Evolutionary conservation across 2,797 vertebrate genomes (phyloP), one percentile per base, ranked within the genome.

Genomic region (Forpus xanthops): DNA sequence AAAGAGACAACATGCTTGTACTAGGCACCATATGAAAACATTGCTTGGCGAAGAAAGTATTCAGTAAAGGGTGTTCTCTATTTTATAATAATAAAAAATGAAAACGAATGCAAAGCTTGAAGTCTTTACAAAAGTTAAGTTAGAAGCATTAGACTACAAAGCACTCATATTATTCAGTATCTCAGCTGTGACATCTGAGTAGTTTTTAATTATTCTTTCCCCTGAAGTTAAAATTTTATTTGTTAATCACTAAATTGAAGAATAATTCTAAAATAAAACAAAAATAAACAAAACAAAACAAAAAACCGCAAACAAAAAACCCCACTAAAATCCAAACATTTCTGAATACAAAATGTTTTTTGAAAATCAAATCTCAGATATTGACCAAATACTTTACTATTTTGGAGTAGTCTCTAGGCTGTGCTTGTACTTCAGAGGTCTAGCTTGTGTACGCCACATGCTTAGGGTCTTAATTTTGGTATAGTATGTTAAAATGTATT

Each of bases 131-230:
- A 90, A 83, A 96, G 72, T 95, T 87, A 96, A 95, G 55, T 91
- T 87, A 71, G 52, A 93, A 85, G 12, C 77, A 95, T 96, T 96
- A 96, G 37, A 85, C 58, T 93, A 88, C 52, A 95, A 96, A 96
- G 45, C 20, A 90, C 27, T 71, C 31, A 85, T 96, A 96, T 97
- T 94, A 96, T 97, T 97, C 92, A 97, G 31, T 85, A 88, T 90
- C 50, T 76, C 80, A 93, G 44, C 30, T 77, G 15, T 66, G 71
- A 28, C 62, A 91, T 90, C 55, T 65, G 41, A 62, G 31, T 78
- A 83, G 39, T 50, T 72, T 44, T 76, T 77, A 77, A 64, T 72
- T 61, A 21, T 82, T 39, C 6, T 88, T 91, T 85, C 19, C 13
- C 42, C 30, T 53, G 35, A 84, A 93, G 56, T 31, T 61, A 96